Evolutionary conservation across 2,888 invertebrate species (phyloP), one percentile per base, ranked within the genome.

Genomic region (Cheilosia soror): DNA sequence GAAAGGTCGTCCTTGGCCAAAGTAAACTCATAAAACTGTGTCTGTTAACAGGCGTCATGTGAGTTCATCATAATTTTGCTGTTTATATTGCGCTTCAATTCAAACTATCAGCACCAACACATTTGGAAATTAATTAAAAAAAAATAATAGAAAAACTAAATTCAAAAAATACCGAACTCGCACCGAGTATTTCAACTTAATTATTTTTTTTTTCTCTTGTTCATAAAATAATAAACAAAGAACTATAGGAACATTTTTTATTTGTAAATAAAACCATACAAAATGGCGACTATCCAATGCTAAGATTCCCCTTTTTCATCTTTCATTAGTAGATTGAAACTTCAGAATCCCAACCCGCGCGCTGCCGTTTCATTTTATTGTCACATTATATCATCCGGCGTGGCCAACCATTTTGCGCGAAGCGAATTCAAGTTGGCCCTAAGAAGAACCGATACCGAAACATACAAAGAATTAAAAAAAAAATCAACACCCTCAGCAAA

Each of bases 361-460:
- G 44, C 20, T 55, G 20, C 47, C 53, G 66, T 31, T 40, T 71
- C 42, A 75, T 87, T 87, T 82, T 87, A 75, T 87, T 82, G 82
- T 82, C 82, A 78, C 82, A 87, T 87, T 78, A 82, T 78, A 87
- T 85, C 81, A 81, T 72, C 81, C 76, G 63, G 81, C 81, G 68
- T 63, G 81, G 49, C 51, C 81, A 57, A 81, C 71, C 81, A 58
- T 81, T 85, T 85, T 77, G 76, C 76, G 76, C 60, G 15, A 69
- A 63, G 20, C 42, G 47, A 57, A 68, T 49, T 55, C n/a, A 65
- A 58, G 55, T 63, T 68, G 66, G 57, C 11, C 62, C 55, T 68
- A 62, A 60, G 53, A 55, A 60, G 60, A 71, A 15, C 11, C 20
- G 47, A 47, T 27, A 57, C 25, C 25, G 37, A 51, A 31, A 13